Conservation (phyloP, 2,797 vertebrate genomes). For the Dromococcyx pavoninus region DNA sequence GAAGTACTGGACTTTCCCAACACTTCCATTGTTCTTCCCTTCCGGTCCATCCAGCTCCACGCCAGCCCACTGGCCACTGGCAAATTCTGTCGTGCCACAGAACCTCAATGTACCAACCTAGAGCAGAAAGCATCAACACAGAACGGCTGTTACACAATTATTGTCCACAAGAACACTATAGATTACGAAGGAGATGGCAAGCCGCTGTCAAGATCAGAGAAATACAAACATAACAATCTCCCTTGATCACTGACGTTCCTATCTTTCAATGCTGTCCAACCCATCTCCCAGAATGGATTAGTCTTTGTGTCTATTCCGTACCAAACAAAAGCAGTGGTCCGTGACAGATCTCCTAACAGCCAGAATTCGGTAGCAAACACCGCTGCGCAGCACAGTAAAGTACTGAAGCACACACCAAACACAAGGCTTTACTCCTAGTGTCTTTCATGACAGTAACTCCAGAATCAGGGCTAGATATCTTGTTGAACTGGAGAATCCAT, state of each 20-base stretch:
- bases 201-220: not conserved
- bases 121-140: not conserved
- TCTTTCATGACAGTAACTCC: not conserved
- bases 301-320: not conserved
- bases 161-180: not conserved
- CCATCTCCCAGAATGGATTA: not conserved
- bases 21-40: conserved; percentile 94
- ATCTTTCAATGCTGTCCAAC: not conserved
- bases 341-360: not conserved
- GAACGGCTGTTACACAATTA: not conserved
- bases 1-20: conserved; percentile 94
- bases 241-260: not conserved
- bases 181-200: not conserved
- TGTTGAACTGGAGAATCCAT: not conserved
- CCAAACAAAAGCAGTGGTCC: not conserved
- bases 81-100: conserved; percentile 94
- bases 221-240: not conserved
- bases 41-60: conserved; percentile 93
- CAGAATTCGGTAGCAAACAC: not conserved
- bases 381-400: not conserved
- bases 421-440: not conserved
- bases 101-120: conserved; percentile 92
- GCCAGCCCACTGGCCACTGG: conserved; percentile 94
- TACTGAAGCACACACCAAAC: not conserved
- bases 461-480: not conserved